These are phyloP conservation scores for Struthio camelus DNA, from an alignment of 2,113 vertebrate genomes.

Conservation along the genomic window DNA sequence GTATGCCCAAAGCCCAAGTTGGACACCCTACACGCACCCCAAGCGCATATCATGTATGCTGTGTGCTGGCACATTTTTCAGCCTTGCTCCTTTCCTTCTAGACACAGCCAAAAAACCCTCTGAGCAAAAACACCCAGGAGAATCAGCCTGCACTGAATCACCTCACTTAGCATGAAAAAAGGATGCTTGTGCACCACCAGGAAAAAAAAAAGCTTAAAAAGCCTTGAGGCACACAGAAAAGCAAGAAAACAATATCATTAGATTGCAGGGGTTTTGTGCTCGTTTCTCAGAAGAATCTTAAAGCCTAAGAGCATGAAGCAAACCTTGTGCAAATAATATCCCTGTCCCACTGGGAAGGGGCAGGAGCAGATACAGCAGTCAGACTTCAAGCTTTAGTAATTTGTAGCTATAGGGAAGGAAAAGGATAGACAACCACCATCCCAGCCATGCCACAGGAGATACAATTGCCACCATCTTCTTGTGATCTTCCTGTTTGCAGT, in stretches of 20 bases:
- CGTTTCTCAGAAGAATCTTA: background rate
- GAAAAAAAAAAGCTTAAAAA: background rate
- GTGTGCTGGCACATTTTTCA: background rate
- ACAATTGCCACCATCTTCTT: background rate
- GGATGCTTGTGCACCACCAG: background rate
- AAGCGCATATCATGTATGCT: background rate
- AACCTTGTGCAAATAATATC: background rate
- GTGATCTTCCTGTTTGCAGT: background rate
- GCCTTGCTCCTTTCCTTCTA: background rate
- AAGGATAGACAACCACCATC: background rate
- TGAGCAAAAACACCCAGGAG: background rate
- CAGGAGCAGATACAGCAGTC: background rate
- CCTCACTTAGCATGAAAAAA: slow-evolving; percentile 32
- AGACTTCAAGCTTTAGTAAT: background rate
- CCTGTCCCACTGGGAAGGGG: background rate
- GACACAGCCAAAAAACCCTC: background rate
- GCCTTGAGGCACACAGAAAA: background rate
- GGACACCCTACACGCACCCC: no score
- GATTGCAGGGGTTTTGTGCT: background rate
- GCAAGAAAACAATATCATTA: background rate
- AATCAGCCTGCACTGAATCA: slow-evolving; percentile 1
- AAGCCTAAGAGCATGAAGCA: background rate
- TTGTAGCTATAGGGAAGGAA: no score
- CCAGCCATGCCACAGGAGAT: background rate
- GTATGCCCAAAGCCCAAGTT: background rate